phyloP scores from a whole-genome alignment of 2,113 vertebrate genomes.

The Cavia porcellus region DNA sequence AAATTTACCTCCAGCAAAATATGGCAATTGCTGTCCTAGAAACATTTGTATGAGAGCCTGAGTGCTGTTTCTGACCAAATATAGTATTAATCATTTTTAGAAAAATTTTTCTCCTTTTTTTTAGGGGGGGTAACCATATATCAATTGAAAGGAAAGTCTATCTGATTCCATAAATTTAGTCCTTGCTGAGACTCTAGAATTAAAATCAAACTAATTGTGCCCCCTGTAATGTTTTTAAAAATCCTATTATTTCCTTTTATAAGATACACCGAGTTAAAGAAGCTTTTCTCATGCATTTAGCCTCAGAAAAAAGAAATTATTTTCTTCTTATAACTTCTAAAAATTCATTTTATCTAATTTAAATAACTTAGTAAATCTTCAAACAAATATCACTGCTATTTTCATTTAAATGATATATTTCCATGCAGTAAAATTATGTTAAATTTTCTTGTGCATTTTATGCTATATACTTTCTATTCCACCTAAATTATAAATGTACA shows the following conservation, averaged over 20 bases:
- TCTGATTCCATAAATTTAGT: not conserved
- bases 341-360: not conserved
- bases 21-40: not conserved
- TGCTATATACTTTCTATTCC: not conserved
- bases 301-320: not conserved
- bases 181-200: not conserved
- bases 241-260: not conserved
- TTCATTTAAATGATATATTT: not conserved
- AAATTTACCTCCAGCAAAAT: constrained; percentile 27
- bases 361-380: not conserved
- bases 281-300: not conserved
- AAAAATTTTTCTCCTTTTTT: not conserved
- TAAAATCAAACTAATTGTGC: constrained; percentile 7
- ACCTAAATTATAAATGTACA: constrained; percentile 33
- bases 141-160: not conserved
- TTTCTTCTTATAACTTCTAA: not conserved
- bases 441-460: not conserved
- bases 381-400: constrained; percentile 20
- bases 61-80: not conserved
- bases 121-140: not conserved
- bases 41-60: not conserved
- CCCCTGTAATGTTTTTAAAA: not conserved
- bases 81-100: not conserved
- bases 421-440: not conserved
- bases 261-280: not conserved